Base-by-base conservation (phyloP, 2,888 invertebrate species). In the Erebia ligea region DNA sequence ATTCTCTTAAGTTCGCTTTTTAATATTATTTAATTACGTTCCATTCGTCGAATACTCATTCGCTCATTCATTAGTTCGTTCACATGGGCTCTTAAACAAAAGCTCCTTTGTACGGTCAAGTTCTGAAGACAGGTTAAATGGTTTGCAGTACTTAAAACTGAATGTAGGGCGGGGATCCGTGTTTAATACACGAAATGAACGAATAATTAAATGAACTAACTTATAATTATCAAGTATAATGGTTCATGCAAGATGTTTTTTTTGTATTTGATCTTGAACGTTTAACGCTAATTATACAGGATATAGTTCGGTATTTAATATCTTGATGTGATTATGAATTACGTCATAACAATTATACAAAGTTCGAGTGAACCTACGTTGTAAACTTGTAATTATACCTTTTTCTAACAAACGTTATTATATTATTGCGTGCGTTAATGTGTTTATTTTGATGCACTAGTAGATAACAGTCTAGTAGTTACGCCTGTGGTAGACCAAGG, bases 31-130 rank as follows among this genome's bases (percentile, higher is more conserved):
- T 89, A 91, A 91, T 90, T 90, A 84, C 88, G 86, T 88, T 88
- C 90, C 80, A 79, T 77, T 82, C 80, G 74, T 77, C 88, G 87
- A 87, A 89, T 89, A 69, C 73, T 67, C 73, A 73, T 71, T 72
- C 88, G 86, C 83, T 83, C 83, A 87, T 86, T 88, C 86, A 84
- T 84, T 84, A 80, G 82, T 81, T 81, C 78, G 81, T 87, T 89
- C 87, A 85, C 86, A 88, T 86, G 85, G 82, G 81, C 80, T 76
- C 80, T 87, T 90, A 91, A 91, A 92, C 91, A 92, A 91, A 90
- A 82, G 82, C 77, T 82, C 85, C 87, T 74, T 88, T 89, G 86
- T 89, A 73, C 82, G 77, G 74, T 72, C 78, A 78, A 76, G 76
- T 76, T 70, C 15, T 71, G 74, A 77, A 78, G 81, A 81, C 82